Evolutionary conservation across 2,888 invertebrate species (phyloP), one percentile per base, ranked within the genome.

Genomic region (Congeria kusceri): DNA sequence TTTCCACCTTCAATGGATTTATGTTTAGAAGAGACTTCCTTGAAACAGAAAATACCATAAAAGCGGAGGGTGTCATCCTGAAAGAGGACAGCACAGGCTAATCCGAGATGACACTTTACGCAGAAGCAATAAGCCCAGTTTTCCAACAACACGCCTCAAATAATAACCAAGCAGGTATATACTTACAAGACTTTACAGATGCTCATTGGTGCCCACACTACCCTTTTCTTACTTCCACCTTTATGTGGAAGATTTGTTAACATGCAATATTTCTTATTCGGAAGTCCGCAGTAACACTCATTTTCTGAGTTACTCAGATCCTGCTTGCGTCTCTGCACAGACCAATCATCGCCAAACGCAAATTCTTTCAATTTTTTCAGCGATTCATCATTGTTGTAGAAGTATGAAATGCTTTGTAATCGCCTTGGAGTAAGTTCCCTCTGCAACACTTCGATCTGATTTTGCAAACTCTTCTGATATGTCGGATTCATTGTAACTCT

Each of bases 161-260:
- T n/a, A n/a, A n/a, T n/a, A n/a, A 44, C 46, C 9, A 9, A 44
- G 18, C 9, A 44, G n/a, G 15, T 13, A 57, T 7, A 77, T 80
- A 85, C 85, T 85, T 83, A 85, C 85, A 82, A 80, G 0, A 76
- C 80, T 80, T 82, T 77, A 74, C 80, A 78, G 25, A 85, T 83
- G 65, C 80, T 80, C 80, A 85, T 80, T 4, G 85, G 80, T 7
- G 81, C 85, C 85, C 85, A 85, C 1, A 78, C 75, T 23, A 82
- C 72, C 25, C 77, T 80, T 61, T 80, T 83, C 47, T 65, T 46
- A 46, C 65, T 57, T 65, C 70, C 69, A 56, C 65, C 49, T 46
- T 77, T 69, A 44, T 57, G 59, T 3, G 72, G 56, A 1, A 80
- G 53, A 59, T 66, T 77, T 3, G 80, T 75, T 28, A 85, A 69